Evolutionary conservation across 2,113 vertebrate species (phyloP), one percentile per base, ranked within the genome.

Genomic region (Zingel zingel): DNA sequence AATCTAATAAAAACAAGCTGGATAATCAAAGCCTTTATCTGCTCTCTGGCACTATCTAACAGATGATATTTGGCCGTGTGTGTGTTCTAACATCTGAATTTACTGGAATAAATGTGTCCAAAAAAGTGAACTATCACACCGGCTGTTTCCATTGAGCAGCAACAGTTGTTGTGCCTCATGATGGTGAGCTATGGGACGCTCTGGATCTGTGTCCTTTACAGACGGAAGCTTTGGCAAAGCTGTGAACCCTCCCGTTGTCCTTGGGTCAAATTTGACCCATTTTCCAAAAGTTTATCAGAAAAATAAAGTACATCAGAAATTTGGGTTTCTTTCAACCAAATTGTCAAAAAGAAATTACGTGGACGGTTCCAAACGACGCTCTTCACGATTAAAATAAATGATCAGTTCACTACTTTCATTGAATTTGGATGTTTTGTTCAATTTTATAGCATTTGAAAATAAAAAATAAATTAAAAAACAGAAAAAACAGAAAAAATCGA

Each of bases 11-110:
- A 77, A 15, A 77, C 53, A 27, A 23, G 21, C 6, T 47, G 53
- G 6, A 65, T 6, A 6, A 65, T 50, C 53, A 65, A 54, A 77
- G 56, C 23, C 59, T 71, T 73, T 14, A 73, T 81, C 79, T 78
- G 15, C 51, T 73, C 43, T 25, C 69, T 81, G 18, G 62, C 36
- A 36, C 73, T 10, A 27, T 51, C n/a, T 30, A 19, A 67, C 36
- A 39, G 48, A 33, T 62, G 16, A 62, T 50, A 12, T 48, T 77
- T 82, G 75, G 51, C 51, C n/a, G 13, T 27, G n/a, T 50, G 9
- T 33, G 9, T 33, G 23, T 21, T 71, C 48, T n/a, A 25, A 57
- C 78, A 57, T 66, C 61, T 81, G 62, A 81, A 69, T 25, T 62
- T 15, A 62, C 30, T 33, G 12, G 39, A 23, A 36, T 11, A 19